Base-by-base conservation (phyloP, 30 jellyfish, hydroid and myxozoan genomes). In the Aurelia aurita region DNA sequence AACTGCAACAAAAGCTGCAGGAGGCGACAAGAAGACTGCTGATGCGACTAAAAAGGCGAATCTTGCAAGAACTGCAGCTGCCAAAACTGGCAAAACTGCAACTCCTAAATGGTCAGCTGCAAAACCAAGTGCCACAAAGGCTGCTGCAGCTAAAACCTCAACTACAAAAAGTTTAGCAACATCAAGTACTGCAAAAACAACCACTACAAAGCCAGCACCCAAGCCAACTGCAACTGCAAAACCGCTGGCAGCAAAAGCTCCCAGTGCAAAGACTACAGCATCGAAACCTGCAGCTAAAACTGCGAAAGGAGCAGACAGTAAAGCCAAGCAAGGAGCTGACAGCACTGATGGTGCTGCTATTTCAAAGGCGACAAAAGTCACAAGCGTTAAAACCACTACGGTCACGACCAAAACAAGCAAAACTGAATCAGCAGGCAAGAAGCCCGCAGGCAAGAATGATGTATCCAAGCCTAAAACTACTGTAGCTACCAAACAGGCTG, bases 321-420 rank as follows among this genome's bases (percentile, higher is more conserved):
- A 58, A 58, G 44, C 19, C 9, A n/a, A n/a, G 16, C 27, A 18
- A 27, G 79, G 74, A 29, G 74, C 43, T 3, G 77, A 53, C 69
- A 54, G 67, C 28, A 14, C 69, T 4, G 85, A 68, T 27, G 77
- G 84, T 82, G 85, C 76, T 39, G 91, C 61, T 7, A 45, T 82
- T 35, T 58, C 94, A 3, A 55, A 26, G 51, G 13, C 64, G 47
- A 39, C 51, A 9, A 72, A 72, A 12, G 25, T 22, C 51, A 39
- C 69, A 13, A 59, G 22, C 19, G 31, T 39, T 14, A 67, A 71
- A 70, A 18, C 44, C n/a, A 25, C 62, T 32, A 34, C 65, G 3
- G 46, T 19, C 11, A 39, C 79, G 13, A 19, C 79, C 35, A 54
- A 54, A 62, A 60, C 58, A 35, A 54, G 27, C 21, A 67, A 67